phyloP scores from a whole-genome alignment of 2,888 invertebrate genomes.

The Athrips mouffetella region DNA sequence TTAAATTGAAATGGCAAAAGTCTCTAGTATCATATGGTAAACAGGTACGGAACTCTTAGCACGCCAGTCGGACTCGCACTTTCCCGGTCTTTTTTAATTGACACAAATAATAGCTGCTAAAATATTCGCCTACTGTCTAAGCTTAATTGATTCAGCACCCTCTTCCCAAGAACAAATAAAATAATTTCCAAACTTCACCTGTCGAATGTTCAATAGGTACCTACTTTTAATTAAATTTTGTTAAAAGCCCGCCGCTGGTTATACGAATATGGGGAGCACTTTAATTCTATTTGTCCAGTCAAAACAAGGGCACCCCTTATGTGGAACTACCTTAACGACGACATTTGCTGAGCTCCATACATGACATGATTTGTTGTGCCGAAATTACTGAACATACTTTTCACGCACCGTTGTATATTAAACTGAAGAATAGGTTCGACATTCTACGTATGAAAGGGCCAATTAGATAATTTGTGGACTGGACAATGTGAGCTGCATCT shows the following conservation, averaged over 20 bases:
- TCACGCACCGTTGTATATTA: no score
- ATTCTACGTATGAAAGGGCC: background rate
- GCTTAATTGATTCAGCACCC: background rate
- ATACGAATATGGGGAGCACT: constrained; percentile 53
- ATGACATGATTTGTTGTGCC: no score
- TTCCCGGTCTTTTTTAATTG: no score
- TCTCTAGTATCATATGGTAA: no score
- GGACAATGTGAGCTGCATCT: background rate
- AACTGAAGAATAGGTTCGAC: background rate
- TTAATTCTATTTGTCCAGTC: constrained; percentile 69
- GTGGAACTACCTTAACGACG: background rate
- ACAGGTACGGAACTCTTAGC: no score
- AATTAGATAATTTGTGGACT: constrained; percentile 48
- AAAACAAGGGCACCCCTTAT: constrained; percentile 69
- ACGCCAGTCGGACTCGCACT: no score
- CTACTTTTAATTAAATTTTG: constrained; percentile 45
- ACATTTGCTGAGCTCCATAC: background rate
- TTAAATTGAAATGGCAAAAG: no score
- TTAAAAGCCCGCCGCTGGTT: constrained; percentile 60
- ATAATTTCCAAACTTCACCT: constrained; percentile 3
- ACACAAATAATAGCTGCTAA: no score
- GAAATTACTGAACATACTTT: no score
- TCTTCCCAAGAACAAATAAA: background rate
- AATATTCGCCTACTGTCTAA: background rate
- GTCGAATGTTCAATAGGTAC: constrained; percentile 6